A percentile compares a stretch with the other conserved stretches of the same genome.
Evolutionary conservation across 2,797 vertebrate species (phyloP).

Genomic region (Sphenodon punctatus): DNA sequence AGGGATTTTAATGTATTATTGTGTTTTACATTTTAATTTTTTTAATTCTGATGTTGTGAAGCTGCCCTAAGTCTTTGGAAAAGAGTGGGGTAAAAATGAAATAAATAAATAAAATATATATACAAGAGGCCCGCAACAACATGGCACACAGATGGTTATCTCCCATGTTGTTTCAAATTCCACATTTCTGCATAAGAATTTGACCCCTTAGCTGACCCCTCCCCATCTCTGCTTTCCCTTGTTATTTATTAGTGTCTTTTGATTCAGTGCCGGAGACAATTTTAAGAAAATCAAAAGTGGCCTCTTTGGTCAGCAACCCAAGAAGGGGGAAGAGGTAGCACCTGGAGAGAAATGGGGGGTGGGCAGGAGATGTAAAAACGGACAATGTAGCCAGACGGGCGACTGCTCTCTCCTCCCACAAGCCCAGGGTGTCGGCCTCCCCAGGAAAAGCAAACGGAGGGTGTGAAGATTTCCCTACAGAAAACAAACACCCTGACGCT

Average conservation of each 20-base stretch:
- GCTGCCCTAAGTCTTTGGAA: no score
- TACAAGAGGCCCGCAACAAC: neutral
- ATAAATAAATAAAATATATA: no score
- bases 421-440: constrained; percentile 15
- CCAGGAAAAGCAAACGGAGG: constrained; percentile 40
- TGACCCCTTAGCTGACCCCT: no score
- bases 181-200: no score
- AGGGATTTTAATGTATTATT: no score
- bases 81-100: no score
- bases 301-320: neutral
- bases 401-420: constrained; percentile 14
- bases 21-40: no score
- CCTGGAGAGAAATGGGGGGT: neutral
- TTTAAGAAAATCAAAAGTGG: neutral
- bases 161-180: neutral
- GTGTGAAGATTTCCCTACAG: constrained; percentile 52
- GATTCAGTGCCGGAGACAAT: rapidly evolving
- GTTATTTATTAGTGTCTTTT: neutral
- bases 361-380: neutral
- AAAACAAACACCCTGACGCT: neutral
- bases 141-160: neutral
- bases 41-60: rapidly evolving
- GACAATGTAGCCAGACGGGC: constrained; percentile 30
- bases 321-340: neutral
- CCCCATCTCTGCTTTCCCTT: neutral